Percentiles rank a stretch among this genome's conserved stretches.
These are phyloP conservation scores for Coptodon rendalli DNA, from an alignment of 2,113 vertebrate species.

Conservation along the genomic window DNA sequence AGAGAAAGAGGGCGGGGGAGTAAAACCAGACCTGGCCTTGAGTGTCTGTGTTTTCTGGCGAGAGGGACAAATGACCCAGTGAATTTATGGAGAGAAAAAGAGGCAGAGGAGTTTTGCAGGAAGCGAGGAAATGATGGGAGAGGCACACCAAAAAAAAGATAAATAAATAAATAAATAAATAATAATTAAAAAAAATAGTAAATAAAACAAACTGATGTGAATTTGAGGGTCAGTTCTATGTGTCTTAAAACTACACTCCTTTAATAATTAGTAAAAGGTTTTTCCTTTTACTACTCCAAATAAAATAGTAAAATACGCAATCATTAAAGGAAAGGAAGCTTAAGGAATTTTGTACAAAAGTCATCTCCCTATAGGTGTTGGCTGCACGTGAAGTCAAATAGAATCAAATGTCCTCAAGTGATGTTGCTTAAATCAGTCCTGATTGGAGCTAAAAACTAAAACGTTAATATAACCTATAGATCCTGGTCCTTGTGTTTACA, in stretches of 20 bases:
- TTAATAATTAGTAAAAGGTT: not conserved
- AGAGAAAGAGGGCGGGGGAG: not conserved
- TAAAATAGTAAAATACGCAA: not conserved
- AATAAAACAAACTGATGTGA: not conserved
- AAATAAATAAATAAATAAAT: not conserved
- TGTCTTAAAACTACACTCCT: not conserved
- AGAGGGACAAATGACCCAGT: constrained; percentile 32
- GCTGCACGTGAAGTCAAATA: not conserved
- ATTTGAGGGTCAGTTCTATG: not conserved
- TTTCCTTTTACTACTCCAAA: not conserved
- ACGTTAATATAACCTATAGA: not conserved
- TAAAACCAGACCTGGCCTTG: constrained; percentile 43
- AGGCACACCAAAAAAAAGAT: not conserved
- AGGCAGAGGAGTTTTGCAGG: constrained; percentile 1
- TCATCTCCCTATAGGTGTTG: not conserved
- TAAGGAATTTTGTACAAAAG: not conserved
- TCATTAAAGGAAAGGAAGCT: not conserved
- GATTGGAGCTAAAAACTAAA: not conserved
- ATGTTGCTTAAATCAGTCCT: not conserved
- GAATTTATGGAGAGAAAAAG: constrained; percentile 35
- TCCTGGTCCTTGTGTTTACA: not conserved
- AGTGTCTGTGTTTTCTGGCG: constrained; percentile 46
- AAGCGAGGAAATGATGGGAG: not conserved
- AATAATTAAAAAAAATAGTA: not conserved
- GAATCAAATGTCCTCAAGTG: not conserved